Base-by-base conservation (phyloP, 2,888 invertebrate species). In the Brachyptera risi region DNA sequence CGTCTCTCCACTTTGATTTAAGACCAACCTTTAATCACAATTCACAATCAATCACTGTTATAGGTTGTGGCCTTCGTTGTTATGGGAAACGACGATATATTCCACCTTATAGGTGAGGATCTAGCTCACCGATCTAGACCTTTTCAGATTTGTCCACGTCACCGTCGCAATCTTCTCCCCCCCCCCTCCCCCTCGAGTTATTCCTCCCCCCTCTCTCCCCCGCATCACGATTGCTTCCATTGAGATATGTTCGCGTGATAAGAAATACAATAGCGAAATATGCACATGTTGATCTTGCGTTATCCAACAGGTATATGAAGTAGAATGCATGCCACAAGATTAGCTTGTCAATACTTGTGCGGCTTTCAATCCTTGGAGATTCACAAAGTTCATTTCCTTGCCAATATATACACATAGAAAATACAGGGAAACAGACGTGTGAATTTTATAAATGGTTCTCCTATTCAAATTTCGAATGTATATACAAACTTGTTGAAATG, bases 1-100 rank as follows among this genome's bases (percentile, higher is more conserved):
- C 54, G 54, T 47, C 56, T 42, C 35, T 19, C 47, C n/a, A 60
- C 56, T 63, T 62, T 63, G 63, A 63, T 63, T 59, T 63, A 63
- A 63, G 59, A 63, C 57, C 49, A 50, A 23, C 27, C 47, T 37
- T n/a, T 63, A 59, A 63, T 60, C 56, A 58, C 56, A 19, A 56
- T 56, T n/a, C 37, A 17, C 50, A 38, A 62, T 62, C 62, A 59
- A 47, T 62, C 62, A 59, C 47, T 54, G 31, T 7, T 31, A 11
- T 11, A 31, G 31, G 31, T 11, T 31, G 31, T 31, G 31, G 5
- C 7, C 11, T 31, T 31, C n/a, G n/a, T n/a, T n/a, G n/a, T n/a
- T n/a, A n/a, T n/a, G n/a, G n/a, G n/a, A n/a, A n/a, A n/a, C n/a
- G n/a, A n/a, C n/a, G n/a, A n/a, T n/a, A n/a, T n/a, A n/a, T n/a